phyloP scores from a whole-genome alignment of 2,888 invertebrate species.

The Eueremaeus valkanovi region DNA sequence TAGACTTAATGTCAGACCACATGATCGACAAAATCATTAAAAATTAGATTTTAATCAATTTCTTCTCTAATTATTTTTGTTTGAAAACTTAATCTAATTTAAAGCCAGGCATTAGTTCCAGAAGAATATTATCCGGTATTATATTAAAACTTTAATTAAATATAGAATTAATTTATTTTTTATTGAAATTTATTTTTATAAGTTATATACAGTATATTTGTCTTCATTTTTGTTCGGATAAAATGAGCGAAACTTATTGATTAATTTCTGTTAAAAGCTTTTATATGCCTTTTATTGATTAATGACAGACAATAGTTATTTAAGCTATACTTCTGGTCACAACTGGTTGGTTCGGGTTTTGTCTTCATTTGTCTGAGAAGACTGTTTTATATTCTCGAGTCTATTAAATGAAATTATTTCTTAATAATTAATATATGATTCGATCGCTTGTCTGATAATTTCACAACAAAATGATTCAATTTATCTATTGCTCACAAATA shows the following conservation, averaged over 20 bases:
- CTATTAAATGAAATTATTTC: background rate
- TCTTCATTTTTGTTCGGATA: background rate
- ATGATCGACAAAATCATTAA: no score
- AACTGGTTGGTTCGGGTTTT: background rate
- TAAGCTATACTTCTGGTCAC: background rate
- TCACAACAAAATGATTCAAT: background rate
- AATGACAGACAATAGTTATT: background rate
- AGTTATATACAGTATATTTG: background rate
- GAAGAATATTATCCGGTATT: no score
- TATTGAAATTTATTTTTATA: background rate
- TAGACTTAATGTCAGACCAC: no score
- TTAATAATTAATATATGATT: background rate
- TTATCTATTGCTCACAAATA: background rate
- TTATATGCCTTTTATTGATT: background rate
- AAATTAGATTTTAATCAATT: no score
- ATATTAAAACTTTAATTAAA: no score
- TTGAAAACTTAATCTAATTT: no score
- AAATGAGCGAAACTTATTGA: background rate
- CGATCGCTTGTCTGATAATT: background rate
- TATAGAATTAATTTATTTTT: background rate
- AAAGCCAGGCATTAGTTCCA: no score
- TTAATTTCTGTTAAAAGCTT: conserved; percentile 1
- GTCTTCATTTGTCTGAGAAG: background rate
- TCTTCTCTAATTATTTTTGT: no score
- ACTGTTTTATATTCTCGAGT: background rate